These are phyloP conservation scores for Ostrea edulis DNA, from an alignment of 1,140 invertebrate genomes.

Conservation along the genomic window DNA sequence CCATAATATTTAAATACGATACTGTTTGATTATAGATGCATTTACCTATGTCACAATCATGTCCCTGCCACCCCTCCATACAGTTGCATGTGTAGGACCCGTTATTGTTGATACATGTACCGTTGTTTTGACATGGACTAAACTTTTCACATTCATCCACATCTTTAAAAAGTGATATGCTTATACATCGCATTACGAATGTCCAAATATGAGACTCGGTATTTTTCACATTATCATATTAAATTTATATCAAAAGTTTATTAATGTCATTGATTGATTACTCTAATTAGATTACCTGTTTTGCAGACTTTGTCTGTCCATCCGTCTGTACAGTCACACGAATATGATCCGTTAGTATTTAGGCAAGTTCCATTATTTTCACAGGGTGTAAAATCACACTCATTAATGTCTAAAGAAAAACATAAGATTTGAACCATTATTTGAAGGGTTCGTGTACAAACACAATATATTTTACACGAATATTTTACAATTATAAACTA, in stretches of 20 bases:
- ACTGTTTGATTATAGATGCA: no score
- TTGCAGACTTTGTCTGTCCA: slow-evolving; percentile 38
- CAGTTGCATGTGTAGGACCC: slow-evolving; percentile 47
- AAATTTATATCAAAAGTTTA: no score
- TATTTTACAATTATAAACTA: no score
- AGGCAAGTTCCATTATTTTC: slow-evolving; percentile 40
- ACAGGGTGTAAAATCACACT: slow-evolving; percentile 50
- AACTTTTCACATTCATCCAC: slow-evolving; percentile 10
- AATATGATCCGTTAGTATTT: slow-evolving; percentile 9
- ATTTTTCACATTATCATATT: no score
- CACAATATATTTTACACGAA: no score
- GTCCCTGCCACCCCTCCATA: slow-evolving; percentile 48
- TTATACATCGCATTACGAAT: no score
- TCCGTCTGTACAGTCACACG: slow-evolving; percentile 27
- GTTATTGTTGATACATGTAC: slow-evolving; percentile 12
- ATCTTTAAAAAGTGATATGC: neutral
- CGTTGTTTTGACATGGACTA: slow-evolving; percentile 29
- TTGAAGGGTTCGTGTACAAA: no score
- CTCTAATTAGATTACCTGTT: neutral
- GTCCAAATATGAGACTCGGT: no score
- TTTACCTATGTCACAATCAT: slow-evolving; percentile 49
- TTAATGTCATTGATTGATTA: neutral
- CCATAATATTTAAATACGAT: no score
- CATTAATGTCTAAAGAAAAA: slow-evolving; percentile 52
- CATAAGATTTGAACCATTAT: no score